These are phyloP conservation scores for Cyrtodaria siliqua DNA, from an alignment of 2,888 invertebrate genomes.

Conservation along the genomic window DNA sequence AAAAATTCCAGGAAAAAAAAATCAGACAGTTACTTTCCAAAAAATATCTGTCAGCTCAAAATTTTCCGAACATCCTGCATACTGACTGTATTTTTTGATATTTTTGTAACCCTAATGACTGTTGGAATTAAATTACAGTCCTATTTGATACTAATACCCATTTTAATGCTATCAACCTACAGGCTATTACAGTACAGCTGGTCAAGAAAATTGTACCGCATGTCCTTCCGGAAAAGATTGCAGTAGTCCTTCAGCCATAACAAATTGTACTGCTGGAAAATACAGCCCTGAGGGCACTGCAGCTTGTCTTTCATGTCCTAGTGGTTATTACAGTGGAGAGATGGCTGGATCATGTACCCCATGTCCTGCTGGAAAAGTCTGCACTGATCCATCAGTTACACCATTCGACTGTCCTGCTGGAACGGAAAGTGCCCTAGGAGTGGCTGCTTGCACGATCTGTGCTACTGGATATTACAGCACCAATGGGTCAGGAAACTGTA, in stretches of 20 bases:
- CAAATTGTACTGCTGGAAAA: conserved; percentile 70
- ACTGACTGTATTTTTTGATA: no score
- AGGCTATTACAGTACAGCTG: conserved; percentile 72
- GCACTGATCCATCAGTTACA: conserved; percentile 64
- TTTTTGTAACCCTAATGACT: no score
- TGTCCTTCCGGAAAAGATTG: conserved; percentile 79
- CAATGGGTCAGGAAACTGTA: conserved; percentile 65
- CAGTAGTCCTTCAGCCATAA: conserved; percentile 65
- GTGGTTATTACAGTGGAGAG: conserved; percentile 69
- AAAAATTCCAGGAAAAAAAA: no score
- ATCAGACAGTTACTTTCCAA: no score
- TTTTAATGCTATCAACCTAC: no score
- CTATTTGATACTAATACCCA: no score
- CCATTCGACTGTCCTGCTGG: conserved; percentile 72
- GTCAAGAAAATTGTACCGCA: conserved; percentile 67
- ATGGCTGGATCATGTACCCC: conserved; percentile 65
- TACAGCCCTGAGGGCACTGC: conserved; percentile 72
- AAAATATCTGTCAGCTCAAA: no score
- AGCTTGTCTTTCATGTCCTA: conserved; percentile 70
- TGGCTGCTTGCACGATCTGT: conserved; percentile 56
- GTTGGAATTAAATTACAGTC: no score
- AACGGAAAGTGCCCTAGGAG: conserved; percentile 8
- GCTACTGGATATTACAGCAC: conserved; percentile 71
- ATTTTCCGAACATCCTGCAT: no score
- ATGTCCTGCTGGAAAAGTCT: conserved; percentile 74